These are phyloP conservation scores for Apomyelois bistriatella DNA, from an alignment of 2,888 invertebrate genomes.

Conservation along the genomic window DNA sequence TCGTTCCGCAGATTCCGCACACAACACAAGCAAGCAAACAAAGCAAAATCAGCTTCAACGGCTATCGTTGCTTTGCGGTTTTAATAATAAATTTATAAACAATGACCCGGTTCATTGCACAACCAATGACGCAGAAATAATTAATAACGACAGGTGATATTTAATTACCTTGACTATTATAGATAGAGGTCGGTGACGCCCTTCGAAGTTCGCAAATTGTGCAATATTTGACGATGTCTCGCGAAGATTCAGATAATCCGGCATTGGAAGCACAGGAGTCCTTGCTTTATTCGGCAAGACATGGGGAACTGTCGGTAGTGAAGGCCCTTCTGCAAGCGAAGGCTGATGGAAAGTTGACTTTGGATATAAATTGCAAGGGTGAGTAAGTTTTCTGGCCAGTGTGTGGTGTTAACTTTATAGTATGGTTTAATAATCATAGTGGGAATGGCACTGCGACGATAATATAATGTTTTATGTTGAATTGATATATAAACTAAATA, in stretches of 20 bases:
- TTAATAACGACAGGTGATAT: conserved; percentile 19
- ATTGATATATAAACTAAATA: too few species aligned
- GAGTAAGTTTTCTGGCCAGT: conserved; percentile 17
- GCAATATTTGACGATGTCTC: conserved; percentile 32
- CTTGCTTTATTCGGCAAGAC: conserved; percentile 80
- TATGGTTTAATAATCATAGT: not conserved
- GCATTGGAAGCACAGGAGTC: conserved; percentile 76
- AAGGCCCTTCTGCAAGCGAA: conserved; percentile 73
- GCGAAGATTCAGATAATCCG: conserved; percentile 35
- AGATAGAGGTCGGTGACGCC: not conserved
- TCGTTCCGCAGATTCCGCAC: too few species aligned
- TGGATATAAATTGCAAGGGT: conserved; percentile 85
- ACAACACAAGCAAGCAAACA: too few species aligned
- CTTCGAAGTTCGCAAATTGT: not conserved
- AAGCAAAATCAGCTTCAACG: too few species aligned
- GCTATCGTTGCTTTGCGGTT: too few species aligned
- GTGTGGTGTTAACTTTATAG: not conserved
- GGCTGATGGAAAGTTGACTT: conserved; percentile 69
- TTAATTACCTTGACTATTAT: conserved; percentile 13
- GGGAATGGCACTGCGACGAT: not conserved
- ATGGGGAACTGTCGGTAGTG: conserved; percentile 80
- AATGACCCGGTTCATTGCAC: conserved; percentile 3
- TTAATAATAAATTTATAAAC: not conserved
- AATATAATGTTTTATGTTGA: too few species aligned
- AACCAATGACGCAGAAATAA: conserved; percentile 8